Percentiles rank a stretch among this genome's conserved stretches.
Conservation (phyloP, 2,113 vertebrate genomes). For the Ctenomys sociabilis region DNA sequence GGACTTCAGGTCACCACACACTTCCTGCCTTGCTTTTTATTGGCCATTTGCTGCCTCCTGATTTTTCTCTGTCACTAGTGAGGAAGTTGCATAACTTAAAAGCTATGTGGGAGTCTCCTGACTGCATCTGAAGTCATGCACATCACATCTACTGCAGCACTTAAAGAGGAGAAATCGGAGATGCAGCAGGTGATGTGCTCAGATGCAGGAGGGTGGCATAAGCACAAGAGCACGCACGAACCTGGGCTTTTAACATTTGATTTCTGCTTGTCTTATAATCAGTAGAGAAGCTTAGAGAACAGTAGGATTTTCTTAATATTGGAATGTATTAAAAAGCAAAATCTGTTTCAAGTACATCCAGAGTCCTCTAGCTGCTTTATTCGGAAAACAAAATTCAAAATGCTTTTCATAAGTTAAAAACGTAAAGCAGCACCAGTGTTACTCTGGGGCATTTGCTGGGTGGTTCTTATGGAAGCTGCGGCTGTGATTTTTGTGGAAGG, state of each 20-base stretch:
- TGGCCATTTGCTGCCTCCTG: slow-evolving; percentile 52
- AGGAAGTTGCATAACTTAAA: slow-evolving; percentile 64
- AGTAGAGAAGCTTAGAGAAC: neutral
- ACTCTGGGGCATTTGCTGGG: neutral
- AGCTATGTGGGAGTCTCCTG: slow-evolving; percentile 51
- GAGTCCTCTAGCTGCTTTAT: neutral
- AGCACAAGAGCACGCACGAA: neutral
- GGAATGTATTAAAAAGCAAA: neutral
- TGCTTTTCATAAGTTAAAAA: neutral
- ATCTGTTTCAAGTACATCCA: neutral
- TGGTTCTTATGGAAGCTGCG: neutral
- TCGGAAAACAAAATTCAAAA: slow-evolving; percentile 14
- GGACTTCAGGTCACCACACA: slow-evolving; percentile 9
- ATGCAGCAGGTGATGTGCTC: neutral
- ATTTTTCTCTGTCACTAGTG: slow-evolving; percentile 55
- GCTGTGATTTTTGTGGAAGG: neutral
- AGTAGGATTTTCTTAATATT: neutral
- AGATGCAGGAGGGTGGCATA: neutral
- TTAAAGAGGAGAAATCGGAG: neutral
- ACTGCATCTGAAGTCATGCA: neutral
- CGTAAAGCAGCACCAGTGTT: neutral
- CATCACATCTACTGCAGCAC: neutral
- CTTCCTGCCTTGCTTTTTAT: slow-evolving; percentile 66
- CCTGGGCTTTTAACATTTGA: neutral
- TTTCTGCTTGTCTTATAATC: neutral